These are phyloP conservation scores for Eidolon helvum DNA, from an alignment of 2,113 vertebrate genomes.

Conservation along the genomic window DNA sequence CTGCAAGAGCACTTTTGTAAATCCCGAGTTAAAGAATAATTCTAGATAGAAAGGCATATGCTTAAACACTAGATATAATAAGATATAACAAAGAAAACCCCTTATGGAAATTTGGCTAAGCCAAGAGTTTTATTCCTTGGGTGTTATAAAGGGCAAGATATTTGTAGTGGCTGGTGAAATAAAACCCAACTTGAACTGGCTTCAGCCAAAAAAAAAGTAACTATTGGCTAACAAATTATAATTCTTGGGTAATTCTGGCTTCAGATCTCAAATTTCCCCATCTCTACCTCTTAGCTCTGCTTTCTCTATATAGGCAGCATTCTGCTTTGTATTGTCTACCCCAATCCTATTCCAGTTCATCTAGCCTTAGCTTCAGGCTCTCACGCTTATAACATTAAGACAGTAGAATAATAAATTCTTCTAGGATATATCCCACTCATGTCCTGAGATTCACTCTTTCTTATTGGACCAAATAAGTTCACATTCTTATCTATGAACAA, in stretches of 20 bases:
- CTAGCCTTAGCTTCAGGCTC: not conserved
- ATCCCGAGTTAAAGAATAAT: not conserved
- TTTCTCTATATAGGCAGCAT: not conserved
- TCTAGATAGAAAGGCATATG: not conserved
- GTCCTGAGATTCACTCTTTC: not conserved
- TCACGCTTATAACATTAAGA: not conserved
- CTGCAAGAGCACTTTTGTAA: not conserved
- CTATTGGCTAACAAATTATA: not conserved
- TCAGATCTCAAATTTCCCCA: not conserved
- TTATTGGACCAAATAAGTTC: not conserved
- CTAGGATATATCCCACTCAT: not conserved
- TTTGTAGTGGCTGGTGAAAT: not conserved
- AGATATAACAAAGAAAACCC: not conserved
- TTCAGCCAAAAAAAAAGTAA: not conserved
- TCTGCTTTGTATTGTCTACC: not conserved
- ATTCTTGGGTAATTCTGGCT: not conserved
- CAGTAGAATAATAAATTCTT: not conserved
- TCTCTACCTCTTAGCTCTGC: not conserved
- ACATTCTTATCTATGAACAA: not conserved
- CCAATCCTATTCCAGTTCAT: not conserved
- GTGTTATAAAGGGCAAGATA: not conserved
- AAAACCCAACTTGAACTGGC: not conserved
- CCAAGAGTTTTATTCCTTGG: not conserved
- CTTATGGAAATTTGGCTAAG: not conserved
- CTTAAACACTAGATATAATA: not conserved